Percentiles rank a stretch among this genome's conserved stretches.
phyloP scores from a whole-genome alignment of 2,797 vertebrate species.

The Capromys pilorides region DNA sequence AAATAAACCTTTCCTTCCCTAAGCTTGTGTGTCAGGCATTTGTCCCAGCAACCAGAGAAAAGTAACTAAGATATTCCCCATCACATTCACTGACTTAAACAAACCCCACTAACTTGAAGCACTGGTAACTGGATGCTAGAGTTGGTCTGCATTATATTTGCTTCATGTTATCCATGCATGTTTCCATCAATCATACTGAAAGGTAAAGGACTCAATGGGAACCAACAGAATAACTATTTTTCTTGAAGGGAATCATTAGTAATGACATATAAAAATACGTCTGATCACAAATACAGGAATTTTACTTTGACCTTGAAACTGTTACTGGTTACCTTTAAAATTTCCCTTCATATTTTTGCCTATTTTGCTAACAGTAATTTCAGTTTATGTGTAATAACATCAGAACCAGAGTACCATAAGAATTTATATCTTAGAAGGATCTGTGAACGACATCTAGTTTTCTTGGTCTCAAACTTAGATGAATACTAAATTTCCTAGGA shows the following conservation, averaged over 20 bases:
- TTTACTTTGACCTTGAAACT: not conserved
- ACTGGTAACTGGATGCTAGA: not conserved
- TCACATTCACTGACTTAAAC: conserved; percentile 12
- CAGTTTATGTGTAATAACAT: not conserved
- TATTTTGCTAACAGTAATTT: conserved; percentile 6
- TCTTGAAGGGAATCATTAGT: not conserved
- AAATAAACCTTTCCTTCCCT: too few relatives aligned
- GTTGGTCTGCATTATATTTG: conserved; percentile 22
- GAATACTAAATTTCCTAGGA: not conserved
- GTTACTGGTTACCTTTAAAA: not conserved
- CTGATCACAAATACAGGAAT: not conserved
- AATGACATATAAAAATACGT: not conserved
- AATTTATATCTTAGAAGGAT: not conserved
- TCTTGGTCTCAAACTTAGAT: conserved; percentile 3
- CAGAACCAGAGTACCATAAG: not conserved
- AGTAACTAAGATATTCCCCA: not conserved
- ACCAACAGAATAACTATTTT: not conserved
- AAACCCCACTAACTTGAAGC: not conserved
- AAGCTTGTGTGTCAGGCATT: too few relatives aligned
- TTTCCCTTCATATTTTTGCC: not conserved
- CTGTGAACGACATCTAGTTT: not conserved
- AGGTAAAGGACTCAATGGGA: conserved; percentile 36
- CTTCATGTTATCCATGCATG: not conserved
- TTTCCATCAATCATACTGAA: not conserved
- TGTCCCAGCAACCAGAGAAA: too few relatives aligned